These are phyloP conservation scores for Magallana angulata DNA, from an alignment of 1,140 invertebrate genomes.

Conservation along the genomic window DNA sequence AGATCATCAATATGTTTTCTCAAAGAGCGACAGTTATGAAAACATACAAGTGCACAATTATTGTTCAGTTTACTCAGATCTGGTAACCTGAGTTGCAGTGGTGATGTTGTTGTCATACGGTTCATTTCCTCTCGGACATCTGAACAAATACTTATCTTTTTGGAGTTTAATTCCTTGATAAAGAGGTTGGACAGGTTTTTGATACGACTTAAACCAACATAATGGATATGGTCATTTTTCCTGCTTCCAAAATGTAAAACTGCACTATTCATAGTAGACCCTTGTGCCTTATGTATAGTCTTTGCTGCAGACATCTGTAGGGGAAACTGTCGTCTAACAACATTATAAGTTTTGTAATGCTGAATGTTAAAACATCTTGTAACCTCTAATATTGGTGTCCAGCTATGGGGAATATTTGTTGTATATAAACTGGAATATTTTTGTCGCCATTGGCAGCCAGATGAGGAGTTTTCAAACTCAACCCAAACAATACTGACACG, in stretches of 20 bases:
- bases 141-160: constrained; percentile 40
- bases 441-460: constrained; percentile 14
- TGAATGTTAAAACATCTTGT: constrained; percentile 17
- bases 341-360: constrained; percentile 23
- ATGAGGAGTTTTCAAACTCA: constrained; percentile 38
- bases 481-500: constrained; percentile 61
- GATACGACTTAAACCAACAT: constrained; percentile 51
- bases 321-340: constrained; percentile 44
- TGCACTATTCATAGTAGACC: constrained; percentile 40
- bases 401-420: not conserved
- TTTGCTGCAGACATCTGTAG: constrained; percentile 41
- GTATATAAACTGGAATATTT: constrained; percentile 40
- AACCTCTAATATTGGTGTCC: constrained; percentile 48
- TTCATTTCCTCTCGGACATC: constrained; percentile 43
- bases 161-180: constrained; percentile 34
- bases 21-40: constrained; percentile 48
- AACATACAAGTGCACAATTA: not conserved
- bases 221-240: constrained; percentile 46
- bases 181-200: constrained; percentile 28
- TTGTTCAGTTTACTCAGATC: not conserved
- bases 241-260: constrained; percentile 45
- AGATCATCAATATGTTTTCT: constrained; percentile 45
- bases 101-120: not conserved
- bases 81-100: not conserved
- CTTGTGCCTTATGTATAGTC: constrained; percentile 52